A percentile compares a stretch with the other conserved stretches of the same genome.
These are phyloP conservation scores for Argyrosomus regius DNA, from an alignment of 2,797 vertebrate genomes.

Conservation along the genomic window DNA sequence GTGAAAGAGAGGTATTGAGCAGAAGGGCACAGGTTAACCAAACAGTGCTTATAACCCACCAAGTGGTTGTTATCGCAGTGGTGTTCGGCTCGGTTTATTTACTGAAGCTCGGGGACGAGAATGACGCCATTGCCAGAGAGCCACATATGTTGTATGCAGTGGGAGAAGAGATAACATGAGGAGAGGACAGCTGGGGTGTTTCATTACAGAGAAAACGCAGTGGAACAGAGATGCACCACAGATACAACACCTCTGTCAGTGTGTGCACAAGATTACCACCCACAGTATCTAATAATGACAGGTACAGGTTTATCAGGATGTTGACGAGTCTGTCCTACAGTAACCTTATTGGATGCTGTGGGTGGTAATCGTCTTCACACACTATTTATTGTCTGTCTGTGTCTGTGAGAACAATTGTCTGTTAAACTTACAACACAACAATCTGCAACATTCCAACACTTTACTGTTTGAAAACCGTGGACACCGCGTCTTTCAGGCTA, in stretches of 20 bases:
- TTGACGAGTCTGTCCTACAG: no score
- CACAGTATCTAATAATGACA: neutral
- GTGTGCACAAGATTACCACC: conserved; percentile 9
- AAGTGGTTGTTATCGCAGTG: neutral
- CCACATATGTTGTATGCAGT: neutral
- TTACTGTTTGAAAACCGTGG: no score
- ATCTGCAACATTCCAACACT: no score
- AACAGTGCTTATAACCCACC: conserved; percentile 29
- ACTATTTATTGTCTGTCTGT: no score
- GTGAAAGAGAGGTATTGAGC: neutral
- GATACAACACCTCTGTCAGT: conserved; percentile 25
- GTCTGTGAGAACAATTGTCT: no score
- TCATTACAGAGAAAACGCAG: conserved; percentile 44
- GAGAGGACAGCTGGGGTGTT: conserved; percentile 53
- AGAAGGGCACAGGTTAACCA: conserved; percentile 34
- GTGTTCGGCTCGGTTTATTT: conserved; percentile 30
- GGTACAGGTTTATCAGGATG: neutral
- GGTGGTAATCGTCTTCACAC: no score
- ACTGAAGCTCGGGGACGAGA: conserved; percentile 9
- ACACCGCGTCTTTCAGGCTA: no score
- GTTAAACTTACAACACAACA: no score
- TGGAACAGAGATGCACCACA: neutral
- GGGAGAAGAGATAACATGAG: conserved; percentile 33
- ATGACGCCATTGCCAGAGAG: conserved; percentile 8
- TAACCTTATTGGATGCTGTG: no score